Base-by-base conservation (phyloP, 2,113 vertebrate species). In the Paraplagusia blochii region DNA sequence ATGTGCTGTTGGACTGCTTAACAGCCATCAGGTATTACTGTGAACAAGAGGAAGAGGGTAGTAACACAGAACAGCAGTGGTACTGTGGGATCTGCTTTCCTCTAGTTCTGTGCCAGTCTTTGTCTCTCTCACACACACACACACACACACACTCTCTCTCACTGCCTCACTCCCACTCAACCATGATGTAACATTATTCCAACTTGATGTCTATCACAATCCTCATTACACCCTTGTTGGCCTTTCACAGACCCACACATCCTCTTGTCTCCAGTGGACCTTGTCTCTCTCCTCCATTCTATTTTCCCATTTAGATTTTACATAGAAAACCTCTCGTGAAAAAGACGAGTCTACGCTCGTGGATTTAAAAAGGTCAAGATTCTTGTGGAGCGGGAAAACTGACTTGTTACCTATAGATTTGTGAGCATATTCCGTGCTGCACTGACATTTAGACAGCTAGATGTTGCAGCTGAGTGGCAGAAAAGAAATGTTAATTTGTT, bases 171-270 rank as follows among this genome's bases (percentile, higher is more conserved):
- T 52, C 53, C 54, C 15, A 60, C 64, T 74, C 70, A 60, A 47
- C 22, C 22, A 44, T 64, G 53, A 48, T 64, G 76, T 66, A 84
- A 88, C 78, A 43, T 14, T 58, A 88, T 45, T 50, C 72, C 56
- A 9, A 50, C 10, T 67, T 69, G 82, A 84, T 85, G 71, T 76
- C 62, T 80, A 82, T 86, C 79, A 62, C 18, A 33, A 43, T 55
- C 61, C 72, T 83, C 66, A 80, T 83, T 85, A 79, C 66, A 58
- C 45, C 63, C 58, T 52, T 63, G 66, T 76, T 71, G 66, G 83
- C 65, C 53, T 63, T 52, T 80, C 56, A 39, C 43, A 66, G 45
- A 79, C 46, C 53, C 53, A 75, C 63, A 81, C 58, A 61, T 68
- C 33, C 36, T 70, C 53, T 81, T 17, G 66, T 82, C 62, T 68